Conservation (phyloP, 2,113 vertebrate genomes). For the Archilochus colubris region DNA sequence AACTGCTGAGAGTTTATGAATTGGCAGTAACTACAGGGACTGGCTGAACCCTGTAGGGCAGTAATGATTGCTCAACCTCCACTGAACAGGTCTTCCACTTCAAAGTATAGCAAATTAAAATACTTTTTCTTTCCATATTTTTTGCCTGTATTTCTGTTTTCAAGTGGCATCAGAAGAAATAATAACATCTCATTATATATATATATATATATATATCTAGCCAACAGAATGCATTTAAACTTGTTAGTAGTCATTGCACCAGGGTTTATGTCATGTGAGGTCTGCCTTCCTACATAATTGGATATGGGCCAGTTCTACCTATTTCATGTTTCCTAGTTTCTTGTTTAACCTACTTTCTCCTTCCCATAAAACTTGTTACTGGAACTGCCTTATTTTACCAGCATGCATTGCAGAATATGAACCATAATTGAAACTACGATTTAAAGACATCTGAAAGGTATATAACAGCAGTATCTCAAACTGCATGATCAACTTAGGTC, state of each 20-base stretch:
- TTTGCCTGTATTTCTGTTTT: neutral
- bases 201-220: neutral
- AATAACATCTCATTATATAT: neutral
- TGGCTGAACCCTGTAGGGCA: neutral
- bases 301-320: conserved; percentile 75
- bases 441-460: conserved; percentile 33
- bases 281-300: conserved; percentile 70
- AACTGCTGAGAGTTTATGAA: neutral
- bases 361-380: conserved; percentile 84
- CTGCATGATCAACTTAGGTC: conserved; percentile 4
- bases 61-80: neutral
- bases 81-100: neutral
- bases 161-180: neutral
- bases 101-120: neutral
- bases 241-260: conserved; percentile 21
- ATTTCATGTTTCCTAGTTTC: conserved; percentile 71
- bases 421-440: conserved; percentile 54
- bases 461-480: conserved; percentile 48
- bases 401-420: conserved; percentile 61
- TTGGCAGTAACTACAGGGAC: neutral
- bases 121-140: neutral
- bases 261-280: conserved; percentile 70
- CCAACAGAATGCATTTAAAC: neutral
- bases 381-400: conserved; percentile 75
- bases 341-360: conserved; percentile 89